phyloP scores from a whole-genome alignment of 2,797 vertebrate species.

The Gorsachius magnificus region DNA sequence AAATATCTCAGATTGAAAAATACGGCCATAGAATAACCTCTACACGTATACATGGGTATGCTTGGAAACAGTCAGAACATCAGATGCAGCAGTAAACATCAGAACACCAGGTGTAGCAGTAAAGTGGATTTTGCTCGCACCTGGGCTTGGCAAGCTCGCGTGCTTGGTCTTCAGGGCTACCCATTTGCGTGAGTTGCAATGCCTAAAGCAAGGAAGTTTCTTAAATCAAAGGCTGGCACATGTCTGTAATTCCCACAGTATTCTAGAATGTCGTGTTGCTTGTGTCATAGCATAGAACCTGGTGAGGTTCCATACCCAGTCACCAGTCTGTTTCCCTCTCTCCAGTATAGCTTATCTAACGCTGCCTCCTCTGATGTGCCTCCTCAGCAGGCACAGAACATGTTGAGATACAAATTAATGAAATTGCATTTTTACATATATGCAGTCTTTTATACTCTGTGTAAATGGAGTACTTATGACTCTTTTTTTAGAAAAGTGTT shows the following conservation, averaged over 20 bases:
- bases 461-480: background rate
- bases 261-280: rapidly evolving
- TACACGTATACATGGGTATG: background rate
- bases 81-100: background rate
- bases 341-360: background rate
- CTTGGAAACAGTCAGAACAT: background rate
- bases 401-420: background rate
- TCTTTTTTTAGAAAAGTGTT: background rate
- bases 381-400: background rate
- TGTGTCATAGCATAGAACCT: background rate
- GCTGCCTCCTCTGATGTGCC: background rate
- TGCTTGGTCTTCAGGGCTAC: background rate
- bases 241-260: background rate
- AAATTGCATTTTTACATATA: background rate
- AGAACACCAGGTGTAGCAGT: background rate
- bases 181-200: rapidly evolving
- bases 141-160: background rate
- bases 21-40: background rate
- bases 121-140: background rate
- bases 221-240: background rate
- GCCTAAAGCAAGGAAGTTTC: background rate
- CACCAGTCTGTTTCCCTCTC: background rate
- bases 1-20: background rate
- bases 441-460: background rate
- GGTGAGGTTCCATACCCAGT: background rate